Evolutionary conservation across 2,888 invertebrate species (phyloP), one percentile per base, ranked within the genome.

Genomic region (Tachina fera): DNA sequence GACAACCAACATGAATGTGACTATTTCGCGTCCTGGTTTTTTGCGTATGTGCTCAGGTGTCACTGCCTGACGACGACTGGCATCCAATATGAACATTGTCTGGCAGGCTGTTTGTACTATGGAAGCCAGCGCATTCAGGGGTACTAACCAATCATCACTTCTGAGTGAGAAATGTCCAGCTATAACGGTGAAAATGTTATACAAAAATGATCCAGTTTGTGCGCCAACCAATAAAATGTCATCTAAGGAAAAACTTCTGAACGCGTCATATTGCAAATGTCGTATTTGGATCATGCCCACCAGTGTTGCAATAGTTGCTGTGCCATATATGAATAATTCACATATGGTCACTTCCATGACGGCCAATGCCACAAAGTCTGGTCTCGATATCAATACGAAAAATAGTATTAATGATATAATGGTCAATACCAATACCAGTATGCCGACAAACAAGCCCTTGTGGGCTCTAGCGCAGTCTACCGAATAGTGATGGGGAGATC

Each of bases 381-480:
- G 96, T 71, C 96, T 95, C 9, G 96, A 96, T 88, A 97, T 96
- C 43, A 98, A 94, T 56, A 98, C 98, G 91, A 98, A 98, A 93
- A 98, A 98, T 51, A 98, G 94, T 88, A 98, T 97, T 75, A 98
- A 94, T 5, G 97, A 97, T 90, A 98, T 98, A 89, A 98, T 97
- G 22, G 98, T 97, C 63, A 98, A 94, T 19, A 98, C 98, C 61
- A 98, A 94, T 63, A 97, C 95, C 58, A 97, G 93, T 86, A 97
- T 97, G 53, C 98, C 98, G 87, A 97, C 96, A 92, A 98, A 98
- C 6, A 98, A 94, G 0, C 98, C 98, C 93, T 97, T 97, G 93
- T 98, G 98, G 0, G 98, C 98, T 83, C 97, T 94, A 0, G 98
- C 97, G 92, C 98, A 98, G 92, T 98, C 98, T 8, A 98, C 98